These are phyloP conservation scores for Andrena marginata DNA, from an alignment of 2,888 invertebrate species.

Conservation along the genomic window DNA sequence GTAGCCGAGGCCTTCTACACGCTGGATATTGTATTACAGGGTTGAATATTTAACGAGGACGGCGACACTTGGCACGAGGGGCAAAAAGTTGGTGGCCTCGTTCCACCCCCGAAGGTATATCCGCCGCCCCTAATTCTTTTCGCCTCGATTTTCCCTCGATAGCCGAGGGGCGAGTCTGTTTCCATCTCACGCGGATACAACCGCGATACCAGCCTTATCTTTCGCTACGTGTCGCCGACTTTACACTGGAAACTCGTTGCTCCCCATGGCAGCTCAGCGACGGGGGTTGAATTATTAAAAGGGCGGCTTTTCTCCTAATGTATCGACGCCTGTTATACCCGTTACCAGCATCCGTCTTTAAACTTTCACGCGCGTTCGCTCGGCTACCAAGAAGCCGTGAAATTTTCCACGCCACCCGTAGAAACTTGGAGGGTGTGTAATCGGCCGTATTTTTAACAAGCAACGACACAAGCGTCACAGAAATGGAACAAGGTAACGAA, in stretches of 20 bases:
- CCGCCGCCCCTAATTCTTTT: conserved; percentile 75
- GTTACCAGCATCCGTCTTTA: conserved; percentile 25
- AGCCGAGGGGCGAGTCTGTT: conserved; percentile 55
- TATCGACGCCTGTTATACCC: conserved; percentile 35
- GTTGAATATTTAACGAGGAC: conserved; percentile 86
- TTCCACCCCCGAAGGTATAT: conserved; percentile 62
- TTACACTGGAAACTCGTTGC: conserved; percentile 42
- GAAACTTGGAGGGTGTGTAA: neutral
- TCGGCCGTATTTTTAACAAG: conserved; percentile 19
- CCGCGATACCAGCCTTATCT: conserved; percentile 68
- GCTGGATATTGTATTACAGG: conserved; percentile 86
- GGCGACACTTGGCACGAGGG: conserved; percentile 78
- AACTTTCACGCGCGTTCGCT: conserved; percentile 12
- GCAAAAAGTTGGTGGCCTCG: conserved; percentile 70
- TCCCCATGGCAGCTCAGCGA: conserved; percentile 32
- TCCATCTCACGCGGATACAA: conserved; percentile 51
- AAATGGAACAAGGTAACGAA: conserved; percentile 2
- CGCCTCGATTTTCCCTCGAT: conserved; percentile 74
- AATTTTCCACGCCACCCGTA: neutral
- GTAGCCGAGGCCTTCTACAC: conserved; percentile 70
- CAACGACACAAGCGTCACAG: neutral
- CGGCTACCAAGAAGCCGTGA: neutral
- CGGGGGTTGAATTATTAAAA: conserved; percentile 60
- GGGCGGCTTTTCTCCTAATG: conserved; percentile 18
- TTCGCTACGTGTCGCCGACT: conserved; percentile 56